Conservation (phyloP, 2,888 invertebrate species). For the Notocelia uddmanniana region DNA sequence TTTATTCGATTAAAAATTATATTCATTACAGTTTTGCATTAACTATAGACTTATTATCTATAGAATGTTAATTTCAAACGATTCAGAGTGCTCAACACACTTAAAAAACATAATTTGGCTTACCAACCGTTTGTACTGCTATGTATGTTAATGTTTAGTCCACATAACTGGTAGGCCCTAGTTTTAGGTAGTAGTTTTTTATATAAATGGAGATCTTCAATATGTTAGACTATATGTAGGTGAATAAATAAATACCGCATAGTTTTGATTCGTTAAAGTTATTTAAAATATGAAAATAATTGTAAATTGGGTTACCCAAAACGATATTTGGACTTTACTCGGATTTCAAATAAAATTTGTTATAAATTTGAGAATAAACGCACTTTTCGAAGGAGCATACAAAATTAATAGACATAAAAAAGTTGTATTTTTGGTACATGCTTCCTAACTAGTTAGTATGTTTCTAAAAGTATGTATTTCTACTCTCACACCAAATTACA, state of each 20-base stretch:
- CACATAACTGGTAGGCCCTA: constrained; percentile 26
- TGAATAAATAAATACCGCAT: constrained; percentile 20
- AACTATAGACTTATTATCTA: background rate
- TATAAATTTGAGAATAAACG: background rate
- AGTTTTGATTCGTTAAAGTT: constrained; percentile 23
- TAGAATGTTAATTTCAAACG: background rate
- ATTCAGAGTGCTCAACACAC: constrained; percentile 6
- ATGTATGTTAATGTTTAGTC: background rate
- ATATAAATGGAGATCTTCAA: constrained; percentile 45
- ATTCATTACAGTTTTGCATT: background rate
- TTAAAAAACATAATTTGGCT: constrained; percentile 1
- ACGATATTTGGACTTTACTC: constrained; percentile 30
- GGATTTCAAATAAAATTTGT: constrained; percentile 26
- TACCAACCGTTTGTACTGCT: constrained; percentile 5
- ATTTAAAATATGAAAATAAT: constrained; percentile 14
- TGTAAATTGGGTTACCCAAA: constrained; percentile 11
- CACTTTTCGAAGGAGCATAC: constrained; percentile 6
- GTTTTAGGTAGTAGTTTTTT: constrained; percentile 38
- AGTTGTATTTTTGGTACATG: constrained; percentile 23
- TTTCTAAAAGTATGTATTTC: constrained; percentile 29
- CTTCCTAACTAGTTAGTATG: constrained; percentile 12
- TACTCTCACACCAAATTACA: background rate
- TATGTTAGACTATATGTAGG: constrained; percentile 35
- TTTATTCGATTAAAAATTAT: background rate
- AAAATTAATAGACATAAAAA: constrained; percentile 4